phyloP scores from a whole-genome alignment of 2,888 invertebrate genomes.

The Heliconius ismenius region DNA sequence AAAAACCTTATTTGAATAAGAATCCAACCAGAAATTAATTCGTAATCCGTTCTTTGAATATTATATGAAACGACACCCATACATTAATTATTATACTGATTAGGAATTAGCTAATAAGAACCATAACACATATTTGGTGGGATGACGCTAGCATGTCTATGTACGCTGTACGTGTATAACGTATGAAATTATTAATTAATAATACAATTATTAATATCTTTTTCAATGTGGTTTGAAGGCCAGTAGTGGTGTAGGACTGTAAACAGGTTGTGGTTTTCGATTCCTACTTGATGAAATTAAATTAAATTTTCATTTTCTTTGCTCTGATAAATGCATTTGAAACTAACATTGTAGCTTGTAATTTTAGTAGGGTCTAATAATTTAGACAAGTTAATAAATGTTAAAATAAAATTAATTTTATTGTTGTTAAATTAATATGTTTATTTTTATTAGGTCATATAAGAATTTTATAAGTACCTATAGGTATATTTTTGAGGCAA shows the following conservation, averaged over 20 bases:
- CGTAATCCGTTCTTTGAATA: background rate
- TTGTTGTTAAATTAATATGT: too few species aligned
- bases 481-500: too few species aligned
- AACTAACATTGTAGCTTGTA: background rate
- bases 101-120: background rate
- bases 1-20: background rate
- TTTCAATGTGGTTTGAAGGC: background rate
- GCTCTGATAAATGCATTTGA: too few species aligned
- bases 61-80: background rate
- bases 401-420: background rate
- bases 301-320: too few species aligned
- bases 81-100: background rate
- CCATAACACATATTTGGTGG: background rate
- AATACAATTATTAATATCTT: background rate
- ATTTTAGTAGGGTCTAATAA: background rate
- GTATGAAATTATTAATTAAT: background rate
- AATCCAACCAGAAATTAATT: background rate
- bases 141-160: background rate
- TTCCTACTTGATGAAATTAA: too few species aligned
- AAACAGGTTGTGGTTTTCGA: too few species aligned
- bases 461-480: too few species aligned
- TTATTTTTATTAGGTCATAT: too few species aligned
- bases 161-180: background rate
- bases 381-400: background rate
- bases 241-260: too few species aligned